Conservation (phyloP, 2,888 invertebrate genomes). For the Notodonta dromedarius region DNA sequence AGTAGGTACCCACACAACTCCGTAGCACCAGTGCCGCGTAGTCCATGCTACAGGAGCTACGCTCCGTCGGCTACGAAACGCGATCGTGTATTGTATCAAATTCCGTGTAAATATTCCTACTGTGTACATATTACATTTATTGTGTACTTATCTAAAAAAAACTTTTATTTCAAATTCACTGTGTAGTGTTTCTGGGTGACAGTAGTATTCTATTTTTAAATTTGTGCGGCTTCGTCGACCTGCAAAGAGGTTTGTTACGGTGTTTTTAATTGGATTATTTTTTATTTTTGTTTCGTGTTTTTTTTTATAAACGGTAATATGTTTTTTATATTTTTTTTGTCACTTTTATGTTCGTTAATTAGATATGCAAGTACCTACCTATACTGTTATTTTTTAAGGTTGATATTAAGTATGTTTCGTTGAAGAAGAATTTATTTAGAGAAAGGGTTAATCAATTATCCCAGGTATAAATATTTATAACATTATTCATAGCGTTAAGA, state of each 20-base stretch:
- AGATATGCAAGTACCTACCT: neutral
- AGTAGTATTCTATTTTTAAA: slow-evolving; percentile 20
- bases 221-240: slow-evolving; percentile 46
- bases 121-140: slow-evolving; percentile 33
- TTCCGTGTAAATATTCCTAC: slow-evolving; percentile 19
- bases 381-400: neutral
- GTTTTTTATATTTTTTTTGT: neutral
- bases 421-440: too few species aligned
- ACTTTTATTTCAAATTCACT: slow-evolving; percentile 17
- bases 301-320: slow-evolving; percentile 7
- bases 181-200: slow-evolving; percentile 47
- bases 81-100: slow-evolving; percentile 38
- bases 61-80: slow-evolving; percentile 48
- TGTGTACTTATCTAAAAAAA: slow-evolving; percentile 20
- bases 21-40: slow-evolving; percentile 64
- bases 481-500: too few species aligned
- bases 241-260: slow-evolving; percentile 41
- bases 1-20: slow-evolving; percentile 26
- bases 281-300: slow-evolving; percentile 24
- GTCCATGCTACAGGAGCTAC: slow-evolving; percentile 56
- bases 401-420: too few species aligned
- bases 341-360: neutral
- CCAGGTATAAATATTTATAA: too few species aligned
- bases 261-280: slow-evolving; percentile 47
- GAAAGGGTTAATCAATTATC: too few species aligned